Percentiles rank a stretch among this genome's conserved stretches.
Evolutionary conservation across 2,888 invertebrate species (phyloP).

Genomic region (Minunthozetes semirufus): DNA sequence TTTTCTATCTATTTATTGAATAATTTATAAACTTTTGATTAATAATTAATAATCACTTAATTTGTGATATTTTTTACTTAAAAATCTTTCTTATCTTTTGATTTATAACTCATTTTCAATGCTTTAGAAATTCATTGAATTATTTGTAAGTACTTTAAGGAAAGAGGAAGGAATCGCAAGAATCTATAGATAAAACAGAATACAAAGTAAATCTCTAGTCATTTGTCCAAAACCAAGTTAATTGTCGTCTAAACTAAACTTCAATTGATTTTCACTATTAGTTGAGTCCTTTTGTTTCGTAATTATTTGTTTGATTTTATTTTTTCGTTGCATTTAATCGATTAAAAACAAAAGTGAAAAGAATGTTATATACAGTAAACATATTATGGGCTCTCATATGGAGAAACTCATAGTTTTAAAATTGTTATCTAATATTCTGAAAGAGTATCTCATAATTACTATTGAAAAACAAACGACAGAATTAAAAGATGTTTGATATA

Average conservation of each 20-base stretch:
- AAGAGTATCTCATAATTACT: background rate
- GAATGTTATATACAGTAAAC: background rate
- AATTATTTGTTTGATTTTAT: background rate
- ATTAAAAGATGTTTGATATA: background rate
- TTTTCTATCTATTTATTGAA: background rate
- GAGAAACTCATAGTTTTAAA: background rate
- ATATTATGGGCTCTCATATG: background rate
- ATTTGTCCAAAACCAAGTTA: constrained; percentile 29
- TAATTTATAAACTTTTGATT: background rate
- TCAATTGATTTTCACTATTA: background rate
- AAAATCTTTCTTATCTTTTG: background rate
- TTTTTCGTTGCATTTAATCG: background rate
- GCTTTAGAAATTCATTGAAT: too few relatives aligned
- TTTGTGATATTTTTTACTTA: constrained; percentile 23
- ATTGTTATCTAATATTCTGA: constrained; percentile 21
- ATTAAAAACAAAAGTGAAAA: background rate
- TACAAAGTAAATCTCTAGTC: constrained; percentile 27
- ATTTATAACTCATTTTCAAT: background rate
- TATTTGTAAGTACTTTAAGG: background rate
- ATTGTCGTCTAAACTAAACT: background rate
- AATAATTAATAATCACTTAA: background rate
- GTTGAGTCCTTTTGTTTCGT: too few relatives aligned
- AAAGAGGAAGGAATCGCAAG: background rate
- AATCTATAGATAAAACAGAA: background rate
- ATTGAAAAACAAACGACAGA: background rate